Percentiles rank a stretch among this genome's conserved stretches.
phyloP scores from a whole-genome alignment of 2,113 vertebrate species.

The Limnothrissa miodon region DNA sequence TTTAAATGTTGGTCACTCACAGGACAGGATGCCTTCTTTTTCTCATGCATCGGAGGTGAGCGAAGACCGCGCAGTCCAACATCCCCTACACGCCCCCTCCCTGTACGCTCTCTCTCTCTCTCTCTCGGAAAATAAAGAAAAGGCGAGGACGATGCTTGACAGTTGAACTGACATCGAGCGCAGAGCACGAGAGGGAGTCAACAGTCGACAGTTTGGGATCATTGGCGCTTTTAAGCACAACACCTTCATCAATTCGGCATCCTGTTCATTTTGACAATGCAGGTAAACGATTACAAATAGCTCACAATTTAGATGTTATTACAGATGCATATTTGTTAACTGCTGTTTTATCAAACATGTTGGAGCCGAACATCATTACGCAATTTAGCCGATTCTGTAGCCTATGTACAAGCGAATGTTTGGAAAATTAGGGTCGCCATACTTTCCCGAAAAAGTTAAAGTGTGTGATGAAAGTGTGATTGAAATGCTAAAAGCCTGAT shows the following conservation, averaged over 20 bases:
- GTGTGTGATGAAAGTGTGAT: not conserved
- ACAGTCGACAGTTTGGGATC: conserved; percentile 1
- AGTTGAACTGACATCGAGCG: conserved; percentile 10
- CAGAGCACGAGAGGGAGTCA: not conserved
- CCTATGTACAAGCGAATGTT: not conserved
- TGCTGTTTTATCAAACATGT: not conserved
- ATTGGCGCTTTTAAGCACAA: not conserved
- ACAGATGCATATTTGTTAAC: not conserved
- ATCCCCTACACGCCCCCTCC: conserved; percentile 1
- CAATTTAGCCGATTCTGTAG: not conserved
- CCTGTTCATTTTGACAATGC: not conserved
- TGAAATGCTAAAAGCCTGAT: not conserved
- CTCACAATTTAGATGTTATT: not conserved
- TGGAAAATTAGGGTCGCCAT: not conserved
- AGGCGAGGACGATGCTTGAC: not conserved
- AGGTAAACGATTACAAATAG: not conserved
- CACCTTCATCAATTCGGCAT: not conserved
- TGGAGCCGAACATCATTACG: not conserved
- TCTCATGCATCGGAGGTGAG: not conserved
- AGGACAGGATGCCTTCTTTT: not conserved
- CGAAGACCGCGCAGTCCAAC: not conserved
- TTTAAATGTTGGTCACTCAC: not conserved
- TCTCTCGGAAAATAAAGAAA: conserved; percentile 14
- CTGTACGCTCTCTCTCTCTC: conserved; percentile 7
- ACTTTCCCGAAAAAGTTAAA: not conserved